Evolutionary conservation across 35 echinoderm and acorn worm genomes (phyloP).

Genomic region (Ophiothrix spiculata): DNA sequence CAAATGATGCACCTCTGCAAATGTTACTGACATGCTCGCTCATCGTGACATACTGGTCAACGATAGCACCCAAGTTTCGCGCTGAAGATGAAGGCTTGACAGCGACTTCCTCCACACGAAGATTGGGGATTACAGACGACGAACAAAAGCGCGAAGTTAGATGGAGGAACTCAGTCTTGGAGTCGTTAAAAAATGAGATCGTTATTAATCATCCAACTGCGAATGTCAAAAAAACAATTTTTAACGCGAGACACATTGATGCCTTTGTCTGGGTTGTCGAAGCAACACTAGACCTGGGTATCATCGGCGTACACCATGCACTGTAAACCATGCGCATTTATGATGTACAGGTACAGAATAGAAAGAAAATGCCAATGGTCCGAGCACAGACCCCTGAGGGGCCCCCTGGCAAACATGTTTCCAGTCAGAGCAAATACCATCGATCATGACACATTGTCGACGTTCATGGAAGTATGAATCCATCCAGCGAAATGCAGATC

Average conservation of each 20-base stretch:
- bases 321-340: neutral
- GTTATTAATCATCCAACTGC: neutral
- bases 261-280: neutral
- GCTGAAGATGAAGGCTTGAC: neutral
- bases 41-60: neutral
- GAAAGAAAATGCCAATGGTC: neutral
- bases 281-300: neutral
- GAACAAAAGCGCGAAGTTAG: neutral
- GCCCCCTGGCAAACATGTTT: neutral
- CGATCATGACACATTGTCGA: neutral
- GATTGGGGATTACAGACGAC: neutral
- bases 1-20: too few species aligned
- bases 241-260: neutral
- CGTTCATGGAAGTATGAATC: neutral
- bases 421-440: too few species aligned
- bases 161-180: neutral
- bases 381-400: conserved; percentile 18
- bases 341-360: conserved; percentile 26
- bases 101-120: neutral
- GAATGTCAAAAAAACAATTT: neutral
- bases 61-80: neutral
- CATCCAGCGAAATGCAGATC: neutral
- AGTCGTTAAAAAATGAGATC: neutral
- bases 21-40: neutral
- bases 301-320: conserved; percentile 18